Conservation (phyloP, 2,888 invertebrate species). For the Nephrotoma flavescens region DNA sequence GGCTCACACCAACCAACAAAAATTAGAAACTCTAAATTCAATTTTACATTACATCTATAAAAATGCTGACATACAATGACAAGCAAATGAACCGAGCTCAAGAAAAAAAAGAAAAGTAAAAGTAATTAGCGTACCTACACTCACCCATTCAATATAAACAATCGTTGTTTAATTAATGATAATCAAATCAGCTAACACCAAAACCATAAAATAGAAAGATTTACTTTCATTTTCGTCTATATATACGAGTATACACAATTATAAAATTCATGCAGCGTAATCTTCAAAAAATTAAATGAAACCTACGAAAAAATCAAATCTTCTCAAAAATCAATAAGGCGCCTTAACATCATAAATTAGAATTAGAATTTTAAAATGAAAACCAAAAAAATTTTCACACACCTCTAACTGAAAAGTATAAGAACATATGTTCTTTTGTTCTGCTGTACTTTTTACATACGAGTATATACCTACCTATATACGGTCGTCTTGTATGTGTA, state of each 20-base stretch:
- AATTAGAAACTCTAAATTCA: too few species aligned
- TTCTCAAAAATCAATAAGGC: background rate
- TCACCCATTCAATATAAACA: background rate
- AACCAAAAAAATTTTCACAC: background rate
- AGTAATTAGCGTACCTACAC: background rate
- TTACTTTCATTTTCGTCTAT: background rate
- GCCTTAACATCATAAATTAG: background rate
- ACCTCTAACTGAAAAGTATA: background rate
- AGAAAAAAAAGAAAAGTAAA: background rate
- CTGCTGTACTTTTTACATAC: background rate
- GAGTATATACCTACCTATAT: background rate
- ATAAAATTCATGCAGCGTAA: background rate
- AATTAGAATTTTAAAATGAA: background rate
- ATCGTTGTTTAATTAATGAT: background rate
- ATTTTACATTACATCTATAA: background rate
- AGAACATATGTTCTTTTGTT: background rate
- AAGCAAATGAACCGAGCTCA: background rate
- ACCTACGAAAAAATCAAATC: background rate
- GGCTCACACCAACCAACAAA: too few species aligned
- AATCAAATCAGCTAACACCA: background rate
- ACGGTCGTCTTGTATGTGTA: background rate
- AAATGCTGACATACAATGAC: background rate
- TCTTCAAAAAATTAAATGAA: background rate
- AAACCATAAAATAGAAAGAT: background rate
- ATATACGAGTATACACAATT: background rate